A percentile compares a stretch with the other conserved stretches of the same genome.
Conservation (phyloP, 2,888 invertebrate genomes). For the Hartigia nigra region DNA sequence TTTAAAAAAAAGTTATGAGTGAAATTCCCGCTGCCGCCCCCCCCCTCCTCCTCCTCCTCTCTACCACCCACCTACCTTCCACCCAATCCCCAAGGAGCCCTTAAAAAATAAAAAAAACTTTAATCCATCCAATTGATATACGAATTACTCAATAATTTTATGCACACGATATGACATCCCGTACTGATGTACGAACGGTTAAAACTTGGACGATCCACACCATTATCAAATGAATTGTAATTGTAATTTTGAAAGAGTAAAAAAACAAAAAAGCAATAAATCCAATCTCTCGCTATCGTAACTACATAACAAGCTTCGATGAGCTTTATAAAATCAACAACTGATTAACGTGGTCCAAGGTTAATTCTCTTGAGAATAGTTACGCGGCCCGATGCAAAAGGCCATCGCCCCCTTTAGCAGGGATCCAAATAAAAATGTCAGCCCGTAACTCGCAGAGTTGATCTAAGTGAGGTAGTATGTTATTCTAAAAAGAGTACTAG, state of each 20-base stretch:
- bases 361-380: not conserved
- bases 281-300: not conserved
- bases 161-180: not conserved
- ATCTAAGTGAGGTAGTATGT: constrained; percentile 8
- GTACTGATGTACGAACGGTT: too few relatives aligned
- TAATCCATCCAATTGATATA: not conserved
- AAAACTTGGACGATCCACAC: too few relatives aligned
- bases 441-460: not conserved
- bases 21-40: too few relatives aligned
- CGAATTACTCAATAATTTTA: not conserved
- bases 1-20: too few relatives aligned
- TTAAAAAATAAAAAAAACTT: not conserved
- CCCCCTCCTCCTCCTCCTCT: too few relatives aligned
- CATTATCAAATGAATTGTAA: not conserved
- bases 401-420: not conserved
- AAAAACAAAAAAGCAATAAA: not conserved
- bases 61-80: too few relatives aligned
- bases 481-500: not conserved
- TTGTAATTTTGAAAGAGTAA: not conserved
- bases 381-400: not conserved
- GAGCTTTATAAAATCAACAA: not conserved
- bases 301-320: not conserved
- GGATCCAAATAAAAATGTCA: not conserved
- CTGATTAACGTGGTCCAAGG: not conserved
- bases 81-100: too few relatives aligned